Conservation (phyloP, 2,888 invertebrate genomes). For the Psylliodes chrysocephalus region DNA sequence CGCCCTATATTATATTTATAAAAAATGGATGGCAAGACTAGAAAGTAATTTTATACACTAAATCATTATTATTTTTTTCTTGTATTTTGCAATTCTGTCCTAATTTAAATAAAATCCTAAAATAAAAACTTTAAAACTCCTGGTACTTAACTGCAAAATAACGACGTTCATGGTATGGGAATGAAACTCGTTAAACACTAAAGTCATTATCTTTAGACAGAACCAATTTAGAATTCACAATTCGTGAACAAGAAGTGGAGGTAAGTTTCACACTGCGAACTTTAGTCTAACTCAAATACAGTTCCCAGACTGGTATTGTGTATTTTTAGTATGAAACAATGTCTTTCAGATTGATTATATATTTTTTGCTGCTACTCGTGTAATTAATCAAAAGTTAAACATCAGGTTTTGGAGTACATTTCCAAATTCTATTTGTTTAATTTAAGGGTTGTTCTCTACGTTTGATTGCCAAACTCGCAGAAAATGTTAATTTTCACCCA, state of each 20-base stretch:
- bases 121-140: too few relatives aligned
- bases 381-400: conserved; percentile 2
- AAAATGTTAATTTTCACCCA: too few relatives aligned
- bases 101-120: too few relatives aligned
- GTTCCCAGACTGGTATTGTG: neutral
- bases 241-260: conserved; percentile 3
- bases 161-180: neutral
- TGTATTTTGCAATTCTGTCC: too few relatives aligned
- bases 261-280: conserved; percentile 1
- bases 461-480: too few relatives aligned
- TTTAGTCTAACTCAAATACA: conserved; percentile 10
- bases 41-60: too few relatives aligned
- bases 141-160: neutral
- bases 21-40: too few relatives aligned
- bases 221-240: conserved; percentile 17
- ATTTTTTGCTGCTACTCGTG: neutral
- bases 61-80: too few relatives aligned
- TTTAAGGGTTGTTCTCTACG: too few relatives aligned
- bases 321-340: conserved; percentile 12
- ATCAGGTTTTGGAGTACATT: neutral
- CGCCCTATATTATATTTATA: too few relatives aligned
- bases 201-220: conserved; percentile 18
- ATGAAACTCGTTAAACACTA: conserved; percentile 26
- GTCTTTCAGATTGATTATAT: neutral
- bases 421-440: neutral